Evolutionary conservation across 2,797 vertebrate species (phyloP), one percentile per base, ranked within the genome.

Genomic region (Emys orbicularis): DNA sequence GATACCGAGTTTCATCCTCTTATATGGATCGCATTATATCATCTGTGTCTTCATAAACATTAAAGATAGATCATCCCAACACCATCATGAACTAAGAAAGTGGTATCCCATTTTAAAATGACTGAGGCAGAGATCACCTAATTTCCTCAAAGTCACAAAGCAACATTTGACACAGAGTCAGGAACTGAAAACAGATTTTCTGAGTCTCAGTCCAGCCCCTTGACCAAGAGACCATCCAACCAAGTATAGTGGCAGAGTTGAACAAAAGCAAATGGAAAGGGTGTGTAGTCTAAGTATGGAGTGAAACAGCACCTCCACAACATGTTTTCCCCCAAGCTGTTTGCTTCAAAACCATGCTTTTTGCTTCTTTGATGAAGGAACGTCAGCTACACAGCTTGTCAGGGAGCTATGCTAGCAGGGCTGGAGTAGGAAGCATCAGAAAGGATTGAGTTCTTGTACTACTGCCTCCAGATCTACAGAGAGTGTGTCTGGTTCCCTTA

Each of bases 211-310:
- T 74, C n/a, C 25, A 44, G 23, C 5, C 1, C 1, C 31, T 50
- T 92, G 59, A 76, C 56, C 5, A 86, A 93, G 88, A 27, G 44
- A 44, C 23, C 6, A 74, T 44, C 21, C 41, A 82, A 21, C 83
- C 57, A 80, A 82, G 41, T 19, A 86, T 88, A 31, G 25, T 41
- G 15, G 49, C 91, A 37, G 8, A 90, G 84, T 1, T 86, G 7
- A 94, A 81, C 27, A 84, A 76, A 91, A 92, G 41, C 57, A 91
- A 81, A 74, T 47, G 12, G 34, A 94, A 94, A 87, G 80, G 72
- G 44, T 2, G 13, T 18, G 76, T 19, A n/a, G 54, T 25, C 23
- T 54, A 4, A 90, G 31, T 9, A 85, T 0, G 2, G n/a, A 85
- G 19, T 6, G 31, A 94, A 83, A 57, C 41, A 84, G 10, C 90